Base-by-base conservation (phyloP, 2,888 invertebrate species). In the Drosophila crucigera region DNA sequence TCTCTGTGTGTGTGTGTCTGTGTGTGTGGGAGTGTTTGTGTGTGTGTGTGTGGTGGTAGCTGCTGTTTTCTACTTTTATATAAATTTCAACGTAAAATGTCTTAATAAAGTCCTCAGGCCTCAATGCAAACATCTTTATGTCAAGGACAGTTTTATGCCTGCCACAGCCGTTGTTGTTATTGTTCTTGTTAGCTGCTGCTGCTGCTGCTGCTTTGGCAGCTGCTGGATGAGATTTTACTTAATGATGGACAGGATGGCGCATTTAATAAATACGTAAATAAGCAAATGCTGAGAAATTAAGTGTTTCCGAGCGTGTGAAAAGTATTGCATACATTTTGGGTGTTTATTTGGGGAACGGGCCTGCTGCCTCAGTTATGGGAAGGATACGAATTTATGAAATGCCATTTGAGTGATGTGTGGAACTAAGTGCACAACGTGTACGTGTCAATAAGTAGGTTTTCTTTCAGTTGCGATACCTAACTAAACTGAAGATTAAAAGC, bases 71-170 rank as follows among this genome's bases (percentile, higher is more conserved):
- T 76, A 77, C 90, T 81, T 82, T 76, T 79, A 88, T 83, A 85
- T 80, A 89, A 91, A 90, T 81, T 88, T 81, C 80, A 80, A 86
- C 83, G 84, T 85, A 77, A 88, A 88, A 88, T 91, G 90, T 88
- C 88, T 88, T 88, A 88, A 91, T 91, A 91, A 91, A 91, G 90
- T 90, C 76, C 58, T 54, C 75, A 58, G 68, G 55, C 49, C 30
- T 28, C 30, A 56, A 49, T 64, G 72, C 82, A 55, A 82, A 72
- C 91, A 79, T 71, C 85, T 91, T 91, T 90, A 84, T 89, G 87
- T 84, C 89, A 91, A 91, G 89, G 89, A 91, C 89, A 90, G 64
- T 91, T 90, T 89, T 82, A 89, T 88, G 84, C 76, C 78, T 73
- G 76, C 62, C 80, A 56, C 86, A 86, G 82, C 81, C 69, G 83